These are phyloP conservation scores for Elysia crispata DNA, from an alignment of 2,888 invertebrate species.

Conservation along the genomic window DNA sequence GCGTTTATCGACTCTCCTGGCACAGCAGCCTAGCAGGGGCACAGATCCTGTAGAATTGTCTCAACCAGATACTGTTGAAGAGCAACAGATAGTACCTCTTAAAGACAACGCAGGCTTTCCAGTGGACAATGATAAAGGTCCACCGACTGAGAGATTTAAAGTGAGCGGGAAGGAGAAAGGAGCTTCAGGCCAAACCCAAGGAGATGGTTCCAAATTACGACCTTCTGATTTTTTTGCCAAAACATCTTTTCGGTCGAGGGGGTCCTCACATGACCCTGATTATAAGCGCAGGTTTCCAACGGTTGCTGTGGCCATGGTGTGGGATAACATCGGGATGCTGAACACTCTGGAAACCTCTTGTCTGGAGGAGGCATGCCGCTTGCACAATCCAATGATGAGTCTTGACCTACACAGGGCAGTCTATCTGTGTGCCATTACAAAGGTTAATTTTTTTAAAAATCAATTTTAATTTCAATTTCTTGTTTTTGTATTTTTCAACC, in stretches of 20 bases:
- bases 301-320: conserved; percentile 88
- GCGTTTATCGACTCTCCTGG: conserved; percentile 32
- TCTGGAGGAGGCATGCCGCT: conserved; percentile 89
- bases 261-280: conserved; percentile 54
- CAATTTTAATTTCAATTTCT: no score
- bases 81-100: no score
- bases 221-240: no score
- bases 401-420: conserved; percentile 81
- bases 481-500: no score
- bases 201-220: no score
- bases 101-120: no score
- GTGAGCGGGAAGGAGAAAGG: no score
- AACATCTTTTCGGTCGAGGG: conserved; percentile 53
- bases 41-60: conserved; percentile 79
- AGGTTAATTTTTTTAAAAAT: conserved; percentile 73
- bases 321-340: conserved; percentile 87
- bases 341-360: conserved; percentile 85
- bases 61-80: conserved; percentile 72
- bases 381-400: conserved; percentile 89
- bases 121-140: no score
- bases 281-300: conserved; percentile 58
- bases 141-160: no score
- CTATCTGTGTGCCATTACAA: conserved; percentile 92
- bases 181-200: no score
- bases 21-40: background rate